Evolutionary conservation across 2,888 invertebrate species (phyloP), one percentile per base, ranked within the genome.

Genomic region (Eulithis testata): DNA sequence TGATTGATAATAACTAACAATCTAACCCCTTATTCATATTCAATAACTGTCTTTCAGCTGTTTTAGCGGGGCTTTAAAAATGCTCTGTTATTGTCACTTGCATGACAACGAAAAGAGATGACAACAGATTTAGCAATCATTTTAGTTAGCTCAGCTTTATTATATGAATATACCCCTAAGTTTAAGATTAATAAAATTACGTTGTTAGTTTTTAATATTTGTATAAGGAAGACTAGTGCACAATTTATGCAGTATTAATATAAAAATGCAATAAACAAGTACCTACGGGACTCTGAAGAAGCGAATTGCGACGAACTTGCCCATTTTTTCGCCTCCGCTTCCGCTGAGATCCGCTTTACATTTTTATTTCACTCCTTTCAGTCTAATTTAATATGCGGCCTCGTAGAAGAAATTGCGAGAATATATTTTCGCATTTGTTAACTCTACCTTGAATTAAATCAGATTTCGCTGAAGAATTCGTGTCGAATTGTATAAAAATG

Each of bases 371-470:
- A 87, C 86, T 86, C 84, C 85, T 88, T 88, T 88, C 83, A 84
- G 80, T 87, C 80, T 89, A 89, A 89, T 89, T 89, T 88, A 88
- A 89, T 88, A 89, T 88, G 86, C 86, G 81, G 85, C 84, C 82
- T 83, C 80, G 82, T 80, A 81, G 81, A 86, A 86, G 84, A 83
- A 88, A 87, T 85, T 85, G 82, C 83, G 81, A 79, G 82, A 84
- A 86, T 88, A 84, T 84, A 86, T 87, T 87, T 86, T 84, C 80
- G 79, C 84, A 83, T 86, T 87, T 86, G 82, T 85, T 85, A 85
- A 86, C 82, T 84, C 76, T 73, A 80, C 80, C 78, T 81, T 85
- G 81, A 85, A 84, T 84, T 78, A 84, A 86, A 84, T 82, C 81
- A 70, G 82, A 83, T 83, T 84, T 84, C 77, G 79, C 77, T 72